Base-by-base conservation (phyloP, 1,140 invertebrate genomes). In the Bombyx mandarina region DNA sequence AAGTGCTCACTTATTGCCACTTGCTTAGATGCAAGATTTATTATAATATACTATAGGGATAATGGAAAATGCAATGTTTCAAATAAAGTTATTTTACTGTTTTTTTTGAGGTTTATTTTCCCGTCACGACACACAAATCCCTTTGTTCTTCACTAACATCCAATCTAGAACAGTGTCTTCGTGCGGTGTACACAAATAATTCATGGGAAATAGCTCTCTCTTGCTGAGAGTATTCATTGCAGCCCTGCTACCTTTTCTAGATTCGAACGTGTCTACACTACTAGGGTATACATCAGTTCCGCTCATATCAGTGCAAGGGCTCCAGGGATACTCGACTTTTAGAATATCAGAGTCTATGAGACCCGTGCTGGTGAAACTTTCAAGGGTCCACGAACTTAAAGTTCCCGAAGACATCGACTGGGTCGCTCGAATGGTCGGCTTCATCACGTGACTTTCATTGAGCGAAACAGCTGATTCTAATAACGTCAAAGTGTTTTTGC, bases 201-300 rank as follows among this genome's bases (percentile, higher is more conserved):
- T 35, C 26, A 35, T 35, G 2, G 26, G 26, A 35, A 35, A 5
- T 5, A 35, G 26, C 2, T 35, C 26, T 5, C 26, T 35, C 26
- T 35, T 5, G 4, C 26, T 35, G 2, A 35, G 26, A 35, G 26
- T 35, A 35, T 35, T 35, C 26, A 35, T 35, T 5, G 26, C 26
- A 35, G 26, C 57, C n/a, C 56, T 45, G 42, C 62, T 61, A 3
- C 18, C 56, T 43, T 63, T 60, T 12, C 57, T 54, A 10, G 57
- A 59, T 7, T 7, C 12, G 0, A 60, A 43, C 1, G 54, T 56
- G 7, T 65, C 58, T 6, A 62, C 7, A 12, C 68, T 65, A 42
- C 72, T 77, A 0, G 78, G 80, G 52, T 83, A 82, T 2, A 64
- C 22, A 8, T 79, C 75, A 0, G 73, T 66, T 2, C 54, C 68